These are phyloP conservation scores for Eublepharis macularius DNA, from an alignment of 2,113 vertebrate genomes.

Conservation along the genomic window DNA sequence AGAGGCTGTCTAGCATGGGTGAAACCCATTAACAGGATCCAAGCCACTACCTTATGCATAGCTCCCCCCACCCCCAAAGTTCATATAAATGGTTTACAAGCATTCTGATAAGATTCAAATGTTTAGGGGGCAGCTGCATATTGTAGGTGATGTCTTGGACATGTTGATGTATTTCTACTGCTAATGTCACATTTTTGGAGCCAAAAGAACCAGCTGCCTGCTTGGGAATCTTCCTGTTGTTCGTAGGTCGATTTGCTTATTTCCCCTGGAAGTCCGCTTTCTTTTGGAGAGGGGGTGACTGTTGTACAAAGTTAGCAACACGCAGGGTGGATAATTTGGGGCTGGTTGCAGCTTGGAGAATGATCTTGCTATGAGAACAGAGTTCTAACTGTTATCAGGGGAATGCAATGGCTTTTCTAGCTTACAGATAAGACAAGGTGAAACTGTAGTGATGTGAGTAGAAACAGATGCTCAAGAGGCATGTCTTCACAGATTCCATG, in stretches of 20 bases:
- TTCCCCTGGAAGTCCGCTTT: background rate
- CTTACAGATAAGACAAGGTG: conserved; percentile 28
- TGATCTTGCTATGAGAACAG: conserved; percentile 7
- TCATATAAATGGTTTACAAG: no score
- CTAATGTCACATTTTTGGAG: background rate
- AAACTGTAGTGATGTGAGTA: conserved; percentile 15
- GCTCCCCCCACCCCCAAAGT: no score
- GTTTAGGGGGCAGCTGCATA: background rate
- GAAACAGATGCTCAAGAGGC: conserved; percentile 23
- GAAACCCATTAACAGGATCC: no score
- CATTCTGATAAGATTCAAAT: no score
- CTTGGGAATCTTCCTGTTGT: background rate
- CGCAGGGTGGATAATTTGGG: conserved; percentile 11
- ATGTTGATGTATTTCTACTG: background rate
- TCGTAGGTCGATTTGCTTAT: background rate
- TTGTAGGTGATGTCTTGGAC: background rate
- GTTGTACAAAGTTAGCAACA: background rate
- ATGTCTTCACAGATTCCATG: conserved; percentile 6
- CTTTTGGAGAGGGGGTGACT: background rate
- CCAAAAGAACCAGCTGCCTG: background rate
- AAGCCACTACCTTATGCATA: no score
- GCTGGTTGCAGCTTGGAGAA: background rate
- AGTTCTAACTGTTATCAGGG: conserved; percentile 36
- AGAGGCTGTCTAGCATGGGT: no score
- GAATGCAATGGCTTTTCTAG: conserved; percentile 32